Evolutionary conservation across 92 coral and sea anemone species (phyloP), one percentile per base, ranked within the genome.

Genomic region (Actinostola sp.): DNA sequence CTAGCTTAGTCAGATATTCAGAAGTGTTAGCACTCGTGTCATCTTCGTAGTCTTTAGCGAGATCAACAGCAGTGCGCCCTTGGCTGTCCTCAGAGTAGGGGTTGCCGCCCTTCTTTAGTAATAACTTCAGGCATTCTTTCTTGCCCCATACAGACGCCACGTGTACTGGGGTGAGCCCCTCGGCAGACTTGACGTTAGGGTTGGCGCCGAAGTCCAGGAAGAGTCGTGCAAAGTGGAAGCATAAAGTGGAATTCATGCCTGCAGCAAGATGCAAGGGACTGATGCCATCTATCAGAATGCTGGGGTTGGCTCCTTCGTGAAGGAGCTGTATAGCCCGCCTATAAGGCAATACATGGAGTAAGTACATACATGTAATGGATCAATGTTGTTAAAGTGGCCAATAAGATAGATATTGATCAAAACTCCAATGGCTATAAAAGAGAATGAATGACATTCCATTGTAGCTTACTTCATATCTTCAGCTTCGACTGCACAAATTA

Each of bases 141-240:
- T 85, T 82, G 16, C 95, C 92, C 98, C 96, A 93, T 88, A 91
- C 86, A 19, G 97, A 84, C 7, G 98, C 98, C 59, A 93, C 89
- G 77, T 93, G 98, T n/a, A 90, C 82, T 27, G 98, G 93, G n/a
- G 98, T 93, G 43, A 92, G 82, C 10, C 98, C 98, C 45, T 93
- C 96, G 8, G 78, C 63, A 38, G 98, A 87, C 33, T 76, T 75
- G 52, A 93, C 84, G 73, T 93, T 89, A 8, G 96, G 90, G 80
- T 93, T 81, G 59, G 87, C 91, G 36, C 89, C 90, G 45, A 62
- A 62, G 82, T 90, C 90, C 57, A 87, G 82, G 67, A 93, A 82
- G 25, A 93, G 89, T 12, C 89, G 92, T 23, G 92, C 78, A 54
- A 93, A 86, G 71, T 82, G 90, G 61, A 82, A 83, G 56, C 86